Base-by-base conservation (phyloP, 1,140 invertebrate genomes). In the Zaprionus nigranus region DNA sequence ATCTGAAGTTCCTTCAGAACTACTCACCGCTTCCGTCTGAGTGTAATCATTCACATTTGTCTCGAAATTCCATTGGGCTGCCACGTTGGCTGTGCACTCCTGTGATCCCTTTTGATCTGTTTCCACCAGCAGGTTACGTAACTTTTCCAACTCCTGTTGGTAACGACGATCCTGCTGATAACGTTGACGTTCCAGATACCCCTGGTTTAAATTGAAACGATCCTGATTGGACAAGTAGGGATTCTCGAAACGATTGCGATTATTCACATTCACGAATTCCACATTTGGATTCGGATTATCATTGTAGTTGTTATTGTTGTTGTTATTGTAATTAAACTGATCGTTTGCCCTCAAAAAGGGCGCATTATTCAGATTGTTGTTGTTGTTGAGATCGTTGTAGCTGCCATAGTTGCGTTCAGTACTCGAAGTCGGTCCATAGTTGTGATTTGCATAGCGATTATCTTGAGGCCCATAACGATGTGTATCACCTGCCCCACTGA, bases 1-100 rank as follows among this genome's bases (percentile, higher is more conserved):
- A 46, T 46, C 40, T 62, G 61, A 60, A 56, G 59, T 36, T 46
- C 9, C n/a, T 17, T 7, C 28, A 28, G 20, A 34, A 30, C 9
- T 65, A 95, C 96, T 96, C 93, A 97, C 97, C 92, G 97, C 97
- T 92, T 96, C 95, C 69, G 96, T 93, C 93, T 97, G 96, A 1
- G 96, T 97, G 60, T 94, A 95, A 91, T 97, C 96, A 90, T 97
- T 97, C 5, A 97, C 96, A 91, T 97, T 96, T 1, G 97, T 97
- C 93, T 97, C 97, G 91, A 97, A 98, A 87, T 96, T 95, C 97
- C 97, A 98, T 80, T 97, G 96, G 1, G 97, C 96, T 0, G 95
- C 95, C 30, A 97, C 96, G 92, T 97, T 97, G 30, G 95, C 95
- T 3, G 96, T 96, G 88, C 97, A 97, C 85, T 96, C 95, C 84